phyloP scores from a whole-genome alignment of 2,888 invertebrate species.

The Rhopalosiphum nymphaeae region DNA sequence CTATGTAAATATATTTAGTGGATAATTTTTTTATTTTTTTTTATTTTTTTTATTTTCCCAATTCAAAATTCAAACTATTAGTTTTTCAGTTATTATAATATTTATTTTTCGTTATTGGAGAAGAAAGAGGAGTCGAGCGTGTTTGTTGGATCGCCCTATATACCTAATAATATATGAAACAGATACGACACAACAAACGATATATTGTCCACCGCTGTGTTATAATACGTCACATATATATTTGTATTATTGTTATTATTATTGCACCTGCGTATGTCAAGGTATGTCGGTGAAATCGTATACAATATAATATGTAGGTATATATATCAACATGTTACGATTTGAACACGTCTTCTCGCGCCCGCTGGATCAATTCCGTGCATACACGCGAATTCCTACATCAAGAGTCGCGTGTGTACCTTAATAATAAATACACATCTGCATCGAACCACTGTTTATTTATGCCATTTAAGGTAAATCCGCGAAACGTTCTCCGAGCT shows the following conservation, averaged over 20 bases:
- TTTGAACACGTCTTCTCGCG: constrained; percentile 23
- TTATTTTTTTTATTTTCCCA: too few relatives aligned
- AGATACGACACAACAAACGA: neutral
- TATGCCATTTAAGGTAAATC: constrained; percentile 47
- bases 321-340: neutral
- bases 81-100: too few relatives aligned
- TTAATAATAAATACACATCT: neutral
- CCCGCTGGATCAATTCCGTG: neutral
- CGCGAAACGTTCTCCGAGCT: neutral
- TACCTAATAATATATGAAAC: neutral
- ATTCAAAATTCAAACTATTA: too few relatives aligned
- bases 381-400: neutral
- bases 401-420: neutral
- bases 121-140: too few relatives aligned
- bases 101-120: too few relatives aligned
- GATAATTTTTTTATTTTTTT: too few relatives aligned
- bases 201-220: neutral
- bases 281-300: constrained; percentile 45
- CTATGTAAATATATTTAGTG: too few relatives aligned
- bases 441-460: neutral
- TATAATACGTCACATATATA: neutral
- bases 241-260: neutral
- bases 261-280: neutral
- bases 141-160: neutral
- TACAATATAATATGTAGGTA: neutral